Evolutionary conservation across 2,797 vertebrate species (phyloP), one percentile per base, ranked within the genome.

Genomic region (Amblyraja radiata): DNA sequence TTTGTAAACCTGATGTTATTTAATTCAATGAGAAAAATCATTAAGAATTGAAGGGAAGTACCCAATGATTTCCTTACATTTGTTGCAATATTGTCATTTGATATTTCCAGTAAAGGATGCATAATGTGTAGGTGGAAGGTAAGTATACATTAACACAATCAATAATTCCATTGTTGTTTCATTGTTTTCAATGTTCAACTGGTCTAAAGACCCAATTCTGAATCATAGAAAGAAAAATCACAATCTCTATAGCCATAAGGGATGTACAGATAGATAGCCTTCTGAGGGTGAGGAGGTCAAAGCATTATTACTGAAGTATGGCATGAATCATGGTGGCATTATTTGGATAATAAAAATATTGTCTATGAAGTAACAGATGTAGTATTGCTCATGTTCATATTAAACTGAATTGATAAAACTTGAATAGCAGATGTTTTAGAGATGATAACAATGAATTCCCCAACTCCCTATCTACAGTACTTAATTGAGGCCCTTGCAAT

Each of bases 321-420:
- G 18, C 11, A 14, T 68, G 84, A 88, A 65, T 68, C 84, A 88
- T 68, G 2, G 84, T 14, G 83, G 6, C 11, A 54, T 28, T n/a
- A n/a, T 16, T 9, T 86, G 28, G 58, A 65, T 32, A 88, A n/a
- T 63, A 28, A 88, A 68, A 65, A 68, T 88, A 86, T 58, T 32
- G 25, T 16, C n/a, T 61, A 54, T 32, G 61, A 25, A 2, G 13
- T 32, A 18, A 6, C 61, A 63, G 28, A 88, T 88, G 63, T 11
- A 65, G 5, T 5, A 32, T 61, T 65, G 28, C 9, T 18, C 25
- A 61, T 65, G 2, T 88, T 88, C 28, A 88, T 11, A 32, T 88
- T 65, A 88, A 88, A 88, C 68, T 10, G 36, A 88, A 25, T 86
- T 86, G 83, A 63, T 86, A 63, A 86, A n/a, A 58, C 68, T 88